A percentile compares a stretch with the other conserved stretches of the same genome.
Evolutionary conservation across 2,113 vertebrate species (phyloP).

Genomic region (Sardina pilchardus): DNA sequence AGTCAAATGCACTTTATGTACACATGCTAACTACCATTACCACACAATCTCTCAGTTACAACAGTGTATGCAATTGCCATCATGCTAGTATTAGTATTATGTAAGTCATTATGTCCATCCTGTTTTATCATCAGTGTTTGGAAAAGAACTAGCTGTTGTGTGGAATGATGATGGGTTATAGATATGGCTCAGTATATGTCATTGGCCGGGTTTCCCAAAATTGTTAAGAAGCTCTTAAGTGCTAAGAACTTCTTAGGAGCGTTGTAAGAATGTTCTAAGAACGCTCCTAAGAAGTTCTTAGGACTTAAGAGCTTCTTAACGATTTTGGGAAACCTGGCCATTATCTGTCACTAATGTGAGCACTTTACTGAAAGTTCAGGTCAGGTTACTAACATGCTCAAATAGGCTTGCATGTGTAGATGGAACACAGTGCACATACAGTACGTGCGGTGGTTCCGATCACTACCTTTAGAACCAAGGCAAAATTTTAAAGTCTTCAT

Average conservation of each 20-base stretch:
- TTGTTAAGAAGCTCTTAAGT: too few relatives aligned
- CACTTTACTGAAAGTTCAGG: conserved; percentile 59
- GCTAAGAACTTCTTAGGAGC: too few relatives aligned
- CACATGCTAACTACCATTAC: not conserved
- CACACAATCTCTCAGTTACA: not conserved
- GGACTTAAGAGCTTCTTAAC: too few relatives aligned
- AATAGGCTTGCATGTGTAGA: conserved; percentile 38
- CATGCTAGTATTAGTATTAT: not conserved
- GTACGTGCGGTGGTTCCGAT: not conserved
- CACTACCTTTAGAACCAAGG: not conserved
- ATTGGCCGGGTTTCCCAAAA: too few relatives aligned
- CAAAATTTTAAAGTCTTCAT: not conserved
- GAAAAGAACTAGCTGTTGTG: not conserved
- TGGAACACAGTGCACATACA: not conserved
- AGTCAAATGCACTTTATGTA: not conserved
- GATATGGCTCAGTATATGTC: not conserved
- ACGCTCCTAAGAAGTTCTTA: too few relatives aligned
- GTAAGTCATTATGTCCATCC: not conserved
- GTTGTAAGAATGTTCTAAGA: too few relatives aligned
- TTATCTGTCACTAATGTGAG: conserved; percentile 33
- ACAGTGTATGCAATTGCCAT: not conserved
- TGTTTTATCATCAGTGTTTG: not conserved
- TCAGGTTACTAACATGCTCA: conserved; percentile 47
- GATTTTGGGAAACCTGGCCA: too few relatives aligned
- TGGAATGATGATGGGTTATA: not conserved